Conservation (phyloP, 1,140 invertebrate species). For the Bombus confusus region DNA sequence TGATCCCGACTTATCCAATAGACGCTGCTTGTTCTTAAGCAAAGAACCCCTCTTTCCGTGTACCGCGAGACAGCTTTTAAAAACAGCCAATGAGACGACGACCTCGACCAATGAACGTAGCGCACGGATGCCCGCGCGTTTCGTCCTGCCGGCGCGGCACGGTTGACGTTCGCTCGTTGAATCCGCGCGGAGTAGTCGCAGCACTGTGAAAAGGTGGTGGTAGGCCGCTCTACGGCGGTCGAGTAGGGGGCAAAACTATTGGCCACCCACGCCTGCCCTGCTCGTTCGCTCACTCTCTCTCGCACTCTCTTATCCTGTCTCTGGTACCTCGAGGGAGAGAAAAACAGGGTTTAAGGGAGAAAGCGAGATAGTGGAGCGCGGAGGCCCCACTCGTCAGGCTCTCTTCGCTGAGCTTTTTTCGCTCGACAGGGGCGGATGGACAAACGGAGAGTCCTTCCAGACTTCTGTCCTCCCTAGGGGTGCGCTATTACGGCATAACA, state of each 20-base stretch:
- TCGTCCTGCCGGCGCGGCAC: background rate
- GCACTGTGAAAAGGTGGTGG: constrained; percentile 50
- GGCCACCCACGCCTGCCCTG: constrained; percentile 78
- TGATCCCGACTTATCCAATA: constrained; percentile 67
- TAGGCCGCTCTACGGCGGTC: constrained; percentile 59
- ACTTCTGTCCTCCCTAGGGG: constrained; percentile 73
- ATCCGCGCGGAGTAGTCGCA: constrained; percentile 73
- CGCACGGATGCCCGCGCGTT: constrained; percentile 6
- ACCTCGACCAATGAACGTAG: constrained; percentile 62
- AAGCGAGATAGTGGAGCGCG: constrained; percentile 31
- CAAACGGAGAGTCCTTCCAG: constrained; percentile 70
- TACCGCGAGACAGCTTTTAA: constrained; percentile 63
- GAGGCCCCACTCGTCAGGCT: constrained; percentile 71
- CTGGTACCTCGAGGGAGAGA: constrained; percentile 55
- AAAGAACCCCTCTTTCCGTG: constrained; percentile 63
- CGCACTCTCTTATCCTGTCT: constrained; percentile 53
- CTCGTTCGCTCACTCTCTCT: constrained; percentile 46
- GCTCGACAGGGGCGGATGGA: constrained; percentile 67
- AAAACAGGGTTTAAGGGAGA: constrained; percentile 69
- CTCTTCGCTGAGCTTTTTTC: constrained; percentile 73
- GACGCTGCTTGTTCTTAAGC: constrained; percentile 61
- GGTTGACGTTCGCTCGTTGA: constrained; percentile 53
- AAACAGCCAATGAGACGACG: constrained; percentile 67
- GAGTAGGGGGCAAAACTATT: constrained; percentile 79
- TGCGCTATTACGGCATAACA: constrained; percentile 79